Conservation (phyloP, 2,797 vertebrate genomes). For the Enteromius afrohamiltoni region DNA sequence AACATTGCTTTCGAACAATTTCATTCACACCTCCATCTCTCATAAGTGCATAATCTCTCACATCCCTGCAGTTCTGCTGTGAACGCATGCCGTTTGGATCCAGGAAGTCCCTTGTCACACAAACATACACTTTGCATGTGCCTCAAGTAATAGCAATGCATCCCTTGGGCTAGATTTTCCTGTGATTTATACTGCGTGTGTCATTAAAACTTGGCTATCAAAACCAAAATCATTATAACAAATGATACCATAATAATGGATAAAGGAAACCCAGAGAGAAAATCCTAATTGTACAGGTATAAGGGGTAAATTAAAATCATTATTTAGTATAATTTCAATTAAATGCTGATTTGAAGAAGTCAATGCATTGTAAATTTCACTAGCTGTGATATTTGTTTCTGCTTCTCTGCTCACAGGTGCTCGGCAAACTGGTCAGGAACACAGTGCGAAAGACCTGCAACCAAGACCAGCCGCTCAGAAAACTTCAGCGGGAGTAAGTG, state of each 20-base stretch:
- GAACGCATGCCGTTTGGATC: slow-evolving; percentile 29
- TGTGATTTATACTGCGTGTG: background rate
- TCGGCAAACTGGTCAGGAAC: slow-evolving; percentile 87
- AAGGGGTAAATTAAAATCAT: background rate
- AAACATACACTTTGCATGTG: slow-evolving; percentile 30
- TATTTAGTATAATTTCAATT: background rate
- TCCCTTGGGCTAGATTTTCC: background rate
- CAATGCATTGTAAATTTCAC: slow-evolving; percentile 6
- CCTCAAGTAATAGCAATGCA: slow-evolving; percentile 21
- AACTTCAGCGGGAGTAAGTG: slow-evolving; percentile 85
- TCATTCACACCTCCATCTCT: slow-evolving; percentile 24
- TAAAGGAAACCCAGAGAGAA: background rate
- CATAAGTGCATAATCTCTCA: slow-evolving; percentile 24
- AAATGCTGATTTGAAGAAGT: background rate
- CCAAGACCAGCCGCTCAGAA: slow-evolving; percentile 85
- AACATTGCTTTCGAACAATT: background rate
- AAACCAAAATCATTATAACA: slow-evolving; percentile 5
- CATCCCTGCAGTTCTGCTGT: background rate
- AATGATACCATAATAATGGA: background rate
- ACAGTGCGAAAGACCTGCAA: slow-evolving; percentile 85
- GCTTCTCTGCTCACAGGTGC: slow-evolving; percentile 78
- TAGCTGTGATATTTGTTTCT: background rate
- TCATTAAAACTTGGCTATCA: background rate
- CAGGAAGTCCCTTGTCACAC: slow-evolving; percentile 5
- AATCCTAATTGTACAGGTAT: background rate